These are phyloP conservation scores for Tethea ocularis DNA, from an alignment of 2,888 invertebrate genomes.

Conservation along the genomic window DNA sequence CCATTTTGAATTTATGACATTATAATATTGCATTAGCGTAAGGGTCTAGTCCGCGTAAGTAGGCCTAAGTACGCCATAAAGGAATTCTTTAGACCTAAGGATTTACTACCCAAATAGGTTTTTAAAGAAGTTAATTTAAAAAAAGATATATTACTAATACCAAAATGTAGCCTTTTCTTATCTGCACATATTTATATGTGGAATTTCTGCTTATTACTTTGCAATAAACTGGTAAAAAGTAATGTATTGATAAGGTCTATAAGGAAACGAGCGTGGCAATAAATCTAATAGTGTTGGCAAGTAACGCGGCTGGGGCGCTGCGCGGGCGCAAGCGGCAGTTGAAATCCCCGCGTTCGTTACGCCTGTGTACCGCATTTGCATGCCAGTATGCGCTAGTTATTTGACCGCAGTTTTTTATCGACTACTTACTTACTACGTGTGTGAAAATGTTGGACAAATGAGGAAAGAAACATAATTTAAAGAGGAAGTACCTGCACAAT, in stretches of 20 bases:
- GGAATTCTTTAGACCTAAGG: too few species aligned
- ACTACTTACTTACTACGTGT: neutral
- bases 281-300: neutral
- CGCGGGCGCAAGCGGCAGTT: slow-evolving; percentile 4
- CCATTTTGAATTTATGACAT: too few species aligned
- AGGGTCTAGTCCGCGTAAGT: too few species aligned
- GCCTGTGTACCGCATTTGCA: slow-evolving; percentile 32
- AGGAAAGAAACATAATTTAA: neutral
- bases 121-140: neutral
- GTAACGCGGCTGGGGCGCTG: neutral
- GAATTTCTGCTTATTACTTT: neutral
- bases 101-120: neutral
- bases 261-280: slow-evolving; percentile 7
- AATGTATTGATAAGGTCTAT: neutral
- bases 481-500: neutral
- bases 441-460: neutral
- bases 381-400: slow-evolving; percentile 23
- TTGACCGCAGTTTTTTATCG: slow-evolving; percentile 23
- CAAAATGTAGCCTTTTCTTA: neutral
- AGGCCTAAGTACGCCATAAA: too few species aligned
- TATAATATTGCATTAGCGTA: too few species aligned
- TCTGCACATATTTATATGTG: neutral
- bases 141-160: neutral
- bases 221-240: neutral
- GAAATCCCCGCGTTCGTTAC: slow-evolving; percentile 25